Percentiles rank a stretch among this genome's conserved stretches.
These are phyloP conservation scores for Linurgus olivaceus DNA, from an alignment of 2,797 vertebrate species.

Conservation along the genomic window DNA sequence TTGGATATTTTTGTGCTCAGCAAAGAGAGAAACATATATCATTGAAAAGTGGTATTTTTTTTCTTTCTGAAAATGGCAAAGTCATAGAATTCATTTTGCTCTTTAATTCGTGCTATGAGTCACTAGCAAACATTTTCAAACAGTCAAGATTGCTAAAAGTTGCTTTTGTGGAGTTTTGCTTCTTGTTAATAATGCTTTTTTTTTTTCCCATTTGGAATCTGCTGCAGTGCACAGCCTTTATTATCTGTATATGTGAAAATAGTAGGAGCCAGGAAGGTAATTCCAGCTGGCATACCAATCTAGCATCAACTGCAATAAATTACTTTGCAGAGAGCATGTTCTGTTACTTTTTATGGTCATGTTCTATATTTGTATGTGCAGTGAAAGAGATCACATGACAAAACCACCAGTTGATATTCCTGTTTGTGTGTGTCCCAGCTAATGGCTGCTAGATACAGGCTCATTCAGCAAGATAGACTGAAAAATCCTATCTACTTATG, in stretches of 20 bases:
- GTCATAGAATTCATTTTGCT: neutral
- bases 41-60: neutral
- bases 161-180: slow-evolving; percentile 11
- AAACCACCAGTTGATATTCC: slow-evolving; percentile 75
- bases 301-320: slow-evolving; percentile 76
- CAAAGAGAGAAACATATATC: neutral
- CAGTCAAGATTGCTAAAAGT: neutral
- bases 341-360: slow-evolving; percentile 99
- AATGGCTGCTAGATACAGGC: slow-evolving; percentile 23
- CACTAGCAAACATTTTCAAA: slow-evolving; percentile 3
- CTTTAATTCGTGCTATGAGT: neutral
- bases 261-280: slow-evolving; percentile 72
- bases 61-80: neutral
- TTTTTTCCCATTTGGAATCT: neutral
- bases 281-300: slow-evolving; percentile 78
- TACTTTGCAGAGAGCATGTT: slow-evolving; percentile 79
- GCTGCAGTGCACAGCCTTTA: neutral
- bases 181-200: neutral
- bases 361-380: slow-evolving; percentile 97
- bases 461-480: slow-evolving; percentile 11
- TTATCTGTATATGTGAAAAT: slow-evolving; percentile 61
- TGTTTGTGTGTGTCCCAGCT: slow-evolving; percentile 66
- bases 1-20: slow-evolving; percentile 28
- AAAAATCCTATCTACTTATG: no score
- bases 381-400: slow-evolving; percentile 72